phyloP scores from a whole-genome alignment of 2,888 invertebrate species.

The Dryocosmus kuriphilus region DNA sequence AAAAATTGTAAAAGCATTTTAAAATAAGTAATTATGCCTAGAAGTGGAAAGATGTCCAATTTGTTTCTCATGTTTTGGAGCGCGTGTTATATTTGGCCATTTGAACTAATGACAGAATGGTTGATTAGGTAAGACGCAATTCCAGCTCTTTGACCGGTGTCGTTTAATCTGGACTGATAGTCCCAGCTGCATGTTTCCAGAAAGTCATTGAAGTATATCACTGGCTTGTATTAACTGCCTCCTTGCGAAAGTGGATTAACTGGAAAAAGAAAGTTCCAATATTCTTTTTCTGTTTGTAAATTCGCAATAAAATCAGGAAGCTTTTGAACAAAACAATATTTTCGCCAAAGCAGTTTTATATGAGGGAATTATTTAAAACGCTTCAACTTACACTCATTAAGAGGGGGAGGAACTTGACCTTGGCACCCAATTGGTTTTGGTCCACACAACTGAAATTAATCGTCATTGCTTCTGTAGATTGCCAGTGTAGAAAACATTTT shows the following conservation, averaged over 20 bases:
- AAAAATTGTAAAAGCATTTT: too few relatives aligned
- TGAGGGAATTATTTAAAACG: too few relatives aligned
- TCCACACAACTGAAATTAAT: conserved; percentile 96
- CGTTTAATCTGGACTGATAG: conserved; percentile 94
- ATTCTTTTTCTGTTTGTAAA: too few relatives aligned
- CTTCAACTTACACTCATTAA: conserved; percentile 87
- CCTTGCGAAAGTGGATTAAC: conserved; percentile 92
- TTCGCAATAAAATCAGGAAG: too few relatives aligned
- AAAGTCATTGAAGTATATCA: conserved; percentile 97
- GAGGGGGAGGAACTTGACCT: conserved; percentile 94
- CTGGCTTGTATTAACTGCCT: conserved; percentile 93
- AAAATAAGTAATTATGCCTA: too few relatives aligned
- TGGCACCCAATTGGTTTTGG: conserved; percentile 95
- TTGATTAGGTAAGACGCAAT: conserved; percentile 87
- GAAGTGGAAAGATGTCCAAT: conserved; percentile 81
- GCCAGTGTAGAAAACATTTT: conserved; percentile 99
- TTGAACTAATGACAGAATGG: conserved; percentile 97
- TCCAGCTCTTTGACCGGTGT: conserved; percentile 87
- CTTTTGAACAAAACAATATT: too few relatives aligned
- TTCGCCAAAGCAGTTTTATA: too few relatives aligned
- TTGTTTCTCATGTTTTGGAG: conserved; percentile 96
- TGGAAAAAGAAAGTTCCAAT: conserved; percentile 69
- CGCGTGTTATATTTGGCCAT: conserved; percentile 98
- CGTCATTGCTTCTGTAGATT: conserved; percentile 98
- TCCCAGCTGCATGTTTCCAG: conserved; percentile 99